phyloP scores from a whole-genome alignment of 2,888 invertebrate genomes.

The Ctena decussata region DNA sequence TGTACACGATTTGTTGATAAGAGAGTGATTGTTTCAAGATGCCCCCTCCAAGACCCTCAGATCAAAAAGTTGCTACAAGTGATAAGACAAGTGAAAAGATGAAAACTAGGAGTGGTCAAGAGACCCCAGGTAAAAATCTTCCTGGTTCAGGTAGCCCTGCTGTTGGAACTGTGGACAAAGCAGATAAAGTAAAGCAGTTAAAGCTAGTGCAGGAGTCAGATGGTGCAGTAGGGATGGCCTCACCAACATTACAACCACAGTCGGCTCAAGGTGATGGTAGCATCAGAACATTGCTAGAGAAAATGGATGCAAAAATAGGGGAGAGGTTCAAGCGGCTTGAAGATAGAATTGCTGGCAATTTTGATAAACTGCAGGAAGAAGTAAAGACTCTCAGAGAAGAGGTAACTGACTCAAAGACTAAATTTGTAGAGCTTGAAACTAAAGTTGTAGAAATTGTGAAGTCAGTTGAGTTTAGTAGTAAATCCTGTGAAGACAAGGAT shows the following conservation, averaged over 20 bases:
- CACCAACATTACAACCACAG: background rate
- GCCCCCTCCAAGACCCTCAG: too few relatives aligned
- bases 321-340: too few relatives aligned
- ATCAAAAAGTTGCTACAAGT: too few relatives aligned
- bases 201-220: background rate
- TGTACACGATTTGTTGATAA: too few relatives aligned
- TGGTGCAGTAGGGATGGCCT: background rate
- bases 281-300: too few relatives aligned
- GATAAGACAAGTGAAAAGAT: background rate
- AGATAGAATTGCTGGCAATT: too few relatives aligned
- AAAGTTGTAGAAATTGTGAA: background rate
- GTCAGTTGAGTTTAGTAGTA: background rate
- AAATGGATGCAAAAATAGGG: too few relatives aligned
- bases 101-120: background rate
- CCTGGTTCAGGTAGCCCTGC: background rate
- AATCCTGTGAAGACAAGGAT: background rate
- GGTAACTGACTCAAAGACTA: background rate
- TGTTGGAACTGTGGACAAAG: background rate
- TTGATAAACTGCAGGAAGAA: too few relatives aligned
- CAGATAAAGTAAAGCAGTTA: background rate
- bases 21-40: too few relatives aligned
- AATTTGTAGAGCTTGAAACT: background rate
- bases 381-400: too few relatives aligned
- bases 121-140: background rate
- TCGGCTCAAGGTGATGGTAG: too few relatives aligned